Conservation (phyloP, 1,140 invertebrate genomes). For the Atta texana region DNA sequence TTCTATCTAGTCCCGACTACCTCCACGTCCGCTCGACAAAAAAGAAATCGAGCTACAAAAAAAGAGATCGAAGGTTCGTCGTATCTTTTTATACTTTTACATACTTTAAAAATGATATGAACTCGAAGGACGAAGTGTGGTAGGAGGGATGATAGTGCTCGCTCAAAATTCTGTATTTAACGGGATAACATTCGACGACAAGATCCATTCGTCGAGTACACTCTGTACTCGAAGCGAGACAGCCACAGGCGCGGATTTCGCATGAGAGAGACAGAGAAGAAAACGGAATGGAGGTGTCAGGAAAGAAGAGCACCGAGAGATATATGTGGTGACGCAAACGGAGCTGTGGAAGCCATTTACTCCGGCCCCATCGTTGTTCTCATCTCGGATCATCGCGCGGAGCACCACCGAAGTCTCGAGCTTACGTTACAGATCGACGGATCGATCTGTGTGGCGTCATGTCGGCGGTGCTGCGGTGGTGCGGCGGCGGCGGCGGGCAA, state of each 20-base stretch:
- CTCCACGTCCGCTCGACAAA: background rate
- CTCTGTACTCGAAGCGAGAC: background rate
- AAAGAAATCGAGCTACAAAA: background rate
- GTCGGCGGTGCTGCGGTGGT: slow-evolving; percentile 74
- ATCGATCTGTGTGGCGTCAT: slow-evolving; percentile 71
- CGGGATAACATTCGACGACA: background rate
- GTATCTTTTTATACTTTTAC: background rate
- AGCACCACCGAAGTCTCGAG: background rate
- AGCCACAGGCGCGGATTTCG: too few relatives aligned
- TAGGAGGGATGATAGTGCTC: background rate
- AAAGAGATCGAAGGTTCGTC: background rate
- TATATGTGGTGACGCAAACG: background rate
- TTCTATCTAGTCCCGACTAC: background rate
- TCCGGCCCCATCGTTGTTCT: background rate
- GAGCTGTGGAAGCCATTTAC: background rate
- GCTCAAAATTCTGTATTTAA: background rate
- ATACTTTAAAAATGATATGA: background rate
- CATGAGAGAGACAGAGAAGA: background rate
- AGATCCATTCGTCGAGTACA: background rate
- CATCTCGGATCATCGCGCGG: background rate
- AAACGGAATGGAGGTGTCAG: background rate
- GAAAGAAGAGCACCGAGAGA: background rate
- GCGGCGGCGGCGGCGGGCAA: slow-evolving; percentile 68
- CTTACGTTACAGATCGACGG: slow-evolving; percentile 58
- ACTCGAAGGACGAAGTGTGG: background rate